phyloP scores from a whole-genome alignment of 64 coral and sea anemone species.

The Acropora yongei region DNA sequence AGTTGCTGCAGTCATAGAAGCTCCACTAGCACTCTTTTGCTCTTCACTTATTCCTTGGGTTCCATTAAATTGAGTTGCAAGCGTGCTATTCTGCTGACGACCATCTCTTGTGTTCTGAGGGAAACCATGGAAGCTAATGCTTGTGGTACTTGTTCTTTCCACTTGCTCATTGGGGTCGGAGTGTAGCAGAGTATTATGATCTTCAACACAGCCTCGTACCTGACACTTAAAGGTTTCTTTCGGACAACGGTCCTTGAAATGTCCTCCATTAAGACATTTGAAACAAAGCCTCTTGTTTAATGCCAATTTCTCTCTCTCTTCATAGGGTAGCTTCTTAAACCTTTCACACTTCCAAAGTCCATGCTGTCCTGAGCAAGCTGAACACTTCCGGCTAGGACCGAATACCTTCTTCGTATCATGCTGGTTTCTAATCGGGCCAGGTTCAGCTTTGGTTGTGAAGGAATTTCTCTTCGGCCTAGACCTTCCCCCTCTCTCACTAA shows the following conservation, averaged over 20 bases:
- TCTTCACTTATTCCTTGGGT: background rate
- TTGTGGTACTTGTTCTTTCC: background rate
- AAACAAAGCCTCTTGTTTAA: slow-evolving; percentile 72
- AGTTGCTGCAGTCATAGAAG: background rate
- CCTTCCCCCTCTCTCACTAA: background rate
- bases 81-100: background rate
- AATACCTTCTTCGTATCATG: background rate
- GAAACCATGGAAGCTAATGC: background rate
- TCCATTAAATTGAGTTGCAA: slow-evolving; percentile 20
- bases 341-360: slow-evolving; percentile 70
- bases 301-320: slow-evolving; percentile 54
- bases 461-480: background rate
- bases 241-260: slow-evolving; percentile 62
- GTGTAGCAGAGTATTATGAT: slow-evolving; percentile 79
- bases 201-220: slow-evolving; percentile 50
- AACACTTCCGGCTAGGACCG: slow-evolving; percentile 25
- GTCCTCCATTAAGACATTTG: slow-evolving; percentile 71
- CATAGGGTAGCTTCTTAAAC: slow-evolving; percentile 44
- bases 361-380: slow-evolving; percentile 63
- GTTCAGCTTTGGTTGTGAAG: background rate
- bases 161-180: slow-evolving; percentile 11
- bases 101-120: background rate
- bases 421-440: background rate
- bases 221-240: slow-evolving; percentile 62
- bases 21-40: background rate